These are phyloP conservation scores for Poecilia gillii DNA, from an alignment of 2,797 vertebrate genomes.

Conservation along the genomic window DNA sequence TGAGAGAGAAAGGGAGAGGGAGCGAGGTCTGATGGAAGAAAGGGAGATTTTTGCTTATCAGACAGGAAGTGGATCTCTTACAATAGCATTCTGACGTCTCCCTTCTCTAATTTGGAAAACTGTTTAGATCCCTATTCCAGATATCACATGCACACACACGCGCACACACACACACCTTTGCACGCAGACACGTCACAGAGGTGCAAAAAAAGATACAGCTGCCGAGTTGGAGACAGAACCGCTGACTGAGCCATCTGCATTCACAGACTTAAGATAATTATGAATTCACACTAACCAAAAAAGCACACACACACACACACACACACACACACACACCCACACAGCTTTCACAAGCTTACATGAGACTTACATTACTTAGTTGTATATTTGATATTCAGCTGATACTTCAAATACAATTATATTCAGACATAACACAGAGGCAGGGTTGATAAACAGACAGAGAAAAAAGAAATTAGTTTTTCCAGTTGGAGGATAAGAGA, in stretches of 20 bases:
- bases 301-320: conserved; percentile 35
- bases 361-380: conserved; percentile 43
- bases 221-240: conserved; percentile 76
- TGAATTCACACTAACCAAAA: conserved; percentile 64
- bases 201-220: conserved; percentile 80
- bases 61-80: conserved; percentile 83
- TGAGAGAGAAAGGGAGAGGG: conserved; percentile 19
- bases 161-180: not conserved
- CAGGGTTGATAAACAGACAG: conserved; percentile 26
- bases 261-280: conserved; percentile 77
- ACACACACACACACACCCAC: conserved; percentile 42
- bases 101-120: conserved; percentile 78
- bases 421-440: conserved; percentile 21
- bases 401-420: conserved; percentile 37
- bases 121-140: conserved; percentile 84
- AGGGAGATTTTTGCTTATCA: conserved; percentile 81
- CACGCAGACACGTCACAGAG: conserved; percentile 68
- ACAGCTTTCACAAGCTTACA: conserved; percentile 41
- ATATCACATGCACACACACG: conserved; percentile 56
- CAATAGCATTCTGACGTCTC: conserved; percentile 79
- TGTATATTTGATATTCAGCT: conserved; percentile 55
- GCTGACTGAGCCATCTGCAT: conserved; percentile 81
- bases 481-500: conserved; percentile 15
- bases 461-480: conserved; percentile 24
- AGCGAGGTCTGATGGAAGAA: conserved; percentile 34